phyloP scores from a whole-genome alignment of 1,140 invertebrate species.

The Xylocopa sonorina region DNA sequence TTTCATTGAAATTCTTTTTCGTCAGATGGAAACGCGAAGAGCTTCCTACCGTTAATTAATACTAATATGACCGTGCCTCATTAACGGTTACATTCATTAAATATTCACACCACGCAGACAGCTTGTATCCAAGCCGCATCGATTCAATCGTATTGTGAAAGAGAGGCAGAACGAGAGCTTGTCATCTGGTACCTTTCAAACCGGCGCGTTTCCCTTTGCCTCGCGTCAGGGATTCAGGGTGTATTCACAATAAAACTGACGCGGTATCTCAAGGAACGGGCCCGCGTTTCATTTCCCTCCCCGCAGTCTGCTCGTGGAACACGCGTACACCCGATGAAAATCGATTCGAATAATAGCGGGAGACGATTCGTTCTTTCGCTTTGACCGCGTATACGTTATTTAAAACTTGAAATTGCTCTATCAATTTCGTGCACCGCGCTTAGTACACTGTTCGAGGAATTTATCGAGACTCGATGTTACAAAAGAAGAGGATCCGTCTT shows the following conservation, averaged over 20 bases:
- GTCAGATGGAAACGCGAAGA: slow-evolving; percentile 52
- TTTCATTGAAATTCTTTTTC: slow-evolving; percentile 58
- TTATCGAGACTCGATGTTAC: neutral
- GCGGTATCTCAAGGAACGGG: slow-evolving; percentile 30
- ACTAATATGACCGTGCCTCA: slow-evolving; percentile 75
- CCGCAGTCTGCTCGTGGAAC: neutral
- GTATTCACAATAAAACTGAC: slow-evolving; percentile 44
- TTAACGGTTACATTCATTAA: slow-evolving; percentile 76
- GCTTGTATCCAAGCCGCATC: slow-evolving; percentile 66
- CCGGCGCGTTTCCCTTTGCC: slow-evolving; percentile 43
- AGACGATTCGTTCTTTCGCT: neutral
- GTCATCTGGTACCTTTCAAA: slow-evolving; percentile 58
- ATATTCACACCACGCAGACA: slow-evolving; percentile 71
- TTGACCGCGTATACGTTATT: too few relatives aligned
- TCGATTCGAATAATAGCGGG: neutral
- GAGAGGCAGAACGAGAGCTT: slow-evolving; percentile 60
- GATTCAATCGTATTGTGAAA: slow-evolving; percentile 72
- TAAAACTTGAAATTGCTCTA: neutral
- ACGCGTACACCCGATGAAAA: neutral
- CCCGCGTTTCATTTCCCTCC: slow-evolving; percentile 12
- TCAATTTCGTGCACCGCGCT: neutral
- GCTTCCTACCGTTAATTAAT: slow-evolving; percentile 73
- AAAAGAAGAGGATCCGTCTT: slow-evolving; percentile 10
- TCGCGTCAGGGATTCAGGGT: slow-evolving; percentile 56
- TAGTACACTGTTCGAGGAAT: neutral